These are phyloP conservation scores for Nyctibius bracteatus DNA, from an alignment of 2,113 vertebrate genomes.

Conservation along the genomic window DNA sequence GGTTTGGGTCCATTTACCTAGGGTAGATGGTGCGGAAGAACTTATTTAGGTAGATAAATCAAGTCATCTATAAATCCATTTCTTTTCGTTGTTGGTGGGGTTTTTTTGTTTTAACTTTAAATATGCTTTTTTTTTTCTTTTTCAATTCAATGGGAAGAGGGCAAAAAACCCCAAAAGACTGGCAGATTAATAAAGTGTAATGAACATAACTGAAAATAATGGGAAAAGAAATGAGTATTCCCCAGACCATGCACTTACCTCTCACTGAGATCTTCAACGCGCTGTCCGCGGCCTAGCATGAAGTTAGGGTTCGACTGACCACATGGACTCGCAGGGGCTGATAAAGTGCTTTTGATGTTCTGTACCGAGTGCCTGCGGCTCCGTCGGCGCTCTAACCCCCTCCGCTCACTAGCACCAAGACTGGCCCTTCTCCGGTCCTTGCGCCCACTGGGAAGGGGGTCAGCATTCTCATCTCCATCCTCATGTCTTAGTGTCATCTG, in stretches of 20 bases:
- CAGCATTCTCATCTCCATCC: conserved; percentile 84
- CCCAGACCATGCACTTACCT: conserved; percentile 74
- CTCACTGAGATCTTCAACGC: conserved; percentile 80
- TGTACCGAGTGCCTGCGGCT: conserved; percentile 93
- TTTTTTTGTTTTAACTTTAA: background rate
- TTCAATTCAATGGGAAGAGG: background rate
- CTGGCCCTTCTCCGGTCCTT: conserved; percentile 89
- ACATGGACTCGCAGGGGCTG: conserved; percentile 83
- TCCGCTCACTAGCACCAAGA: conserved; percentile 69
- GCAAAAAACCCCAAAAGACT: background rate
- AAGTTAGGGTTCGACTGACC: conserved; percentile 61
- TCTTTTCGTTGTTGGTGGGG: background rate
- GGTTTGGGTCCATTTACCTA: background rate
- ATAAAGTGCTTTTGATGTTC: conserved; percentile 76
- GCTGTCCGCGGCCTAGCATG: conserved; percentile 69
- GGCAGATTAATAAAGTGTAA: background rate
- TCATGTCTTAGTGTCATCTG: conserved; percentile 87
- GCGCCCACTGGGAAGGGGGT: conserved; percentile 76
- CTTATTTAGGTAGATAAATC: background rate
- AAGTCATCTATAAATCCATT: background rate
- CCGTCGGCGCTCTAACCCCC: conserved; percentile 86
- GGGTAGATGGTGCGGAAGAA: background rate
- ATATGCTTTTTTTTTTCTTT: background rate
- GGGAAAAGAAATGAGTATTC: background rate
- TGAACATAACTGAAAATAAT: background rate